Percentiles rank a stretch among this genome's conserved stretches.
Evolutionary conservation across 2,888 invertebrate species (phyloP).

Genomic region (Eupithecia tripunctaria): DNA sequence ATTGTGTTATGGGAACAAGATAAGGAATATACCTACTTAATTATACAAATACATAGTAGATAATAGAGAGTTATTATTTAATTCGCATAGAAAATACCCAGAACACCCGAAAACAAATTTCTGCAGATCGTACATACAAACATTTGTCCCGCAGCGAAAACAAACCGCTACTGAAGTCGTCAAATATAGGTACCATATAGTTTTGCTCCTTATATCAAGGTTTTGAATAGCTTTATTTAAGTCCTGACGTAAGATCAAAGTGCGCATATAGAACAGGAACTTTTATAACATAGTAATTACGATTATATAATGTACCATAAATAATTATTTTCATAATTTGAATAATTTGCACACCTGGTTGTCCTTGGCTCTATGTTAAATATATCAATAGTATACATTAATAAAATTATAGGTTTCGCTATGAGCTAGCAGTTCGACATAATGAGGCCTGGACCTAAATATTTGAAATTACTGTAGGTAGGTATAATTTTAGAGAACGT

Average conservation of each 20-base stretch:
- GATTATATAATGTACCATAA: not conserved
- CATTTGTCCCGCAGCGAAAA: too few species aligned
- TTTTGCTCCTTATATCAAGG: not conserved
- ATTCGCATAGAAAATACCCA: too few species aligned
- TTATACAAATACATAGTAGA: too few species aligned
- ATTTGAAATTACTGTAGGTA: not conserved
- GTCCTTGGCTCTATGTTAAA: not conserved
- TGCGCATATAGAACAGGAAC: not conserved
- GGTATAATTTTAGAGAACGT: not conserved
- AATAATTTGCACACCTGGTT: conserved; percentile 1
- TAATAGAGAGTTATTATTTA: too few species aligned
- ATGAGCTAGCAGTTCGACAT: not conserved
- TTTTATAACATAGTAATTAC: not conserved
- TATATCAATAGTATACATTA: not conserved
- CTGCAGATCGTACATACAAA: too few species aligned
- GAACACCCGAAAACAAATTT: too few species aligned
- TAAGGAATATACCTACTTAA: too few species aligned
- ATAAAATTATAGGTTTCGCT: not conserved
- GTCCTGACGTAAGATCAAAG: not conserved
- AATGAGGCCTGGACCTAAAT: not conserved
- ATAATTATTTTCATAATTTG: not conserved
- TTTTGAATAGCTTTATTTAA: not conserved
- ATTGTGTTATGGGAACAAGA: too few species aligned
- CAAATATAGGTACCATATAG: not conserved
- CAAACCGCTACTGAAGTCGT: too few species aligned